Percentiles rank a stretch among this genome's conserved stretches.
Evolutionary conservation across 2,888 invertebrate genomes (phyloP).

Genomic region (Eurytoma adleriae): DNA sequence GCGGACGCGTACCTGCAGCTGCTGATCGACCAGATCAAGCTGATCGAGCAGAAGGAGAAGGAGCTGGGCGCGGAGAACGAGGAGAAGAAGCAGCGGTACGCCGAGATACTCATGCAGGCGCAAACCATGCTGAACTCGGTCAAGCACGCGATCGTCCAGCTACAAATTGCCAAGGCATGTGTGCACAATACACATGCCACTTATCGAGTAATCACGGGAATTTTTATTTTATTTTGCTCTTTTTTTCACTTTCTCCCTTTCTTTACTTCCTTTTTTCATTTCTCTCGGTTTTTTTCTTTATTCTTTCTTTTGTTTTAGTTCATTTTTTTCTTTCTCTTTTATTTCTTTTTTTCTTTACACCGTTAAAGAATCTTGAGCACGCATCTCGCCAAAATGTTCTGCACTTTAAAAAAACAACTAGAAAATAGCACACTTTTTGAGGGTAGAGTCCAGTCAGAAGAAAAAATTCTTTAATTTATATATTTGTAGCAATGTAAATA

Average conservation of each 20-base stretch:
- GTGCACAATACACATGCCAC: constrained; percentile 40
- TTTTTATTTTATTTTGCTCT: constrained; percentile 24
- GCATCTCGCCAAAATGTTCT: no score
- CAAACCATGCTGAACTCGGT: constrained; percentile 96
- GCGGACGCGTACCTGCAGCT: constrained; percentile 97
- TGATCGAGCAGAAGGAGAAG: constrained; percentile 75
- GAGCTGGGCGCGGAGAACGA: constrained; percentile 64
- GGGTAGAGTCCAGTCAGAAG: no score
- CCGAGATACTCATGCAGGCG: constrained; percentile 69
- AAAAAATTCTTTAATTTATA: no score
- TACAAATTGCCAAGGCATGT: constrained; percentile 97
- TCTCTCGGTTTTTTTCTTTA: constrained; percentile 1
- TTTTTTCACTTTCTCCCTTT: constrained; percentile 19
- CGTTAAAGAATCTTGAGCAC: neutral
- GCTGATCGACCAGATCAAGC: constrained; percentile 94
- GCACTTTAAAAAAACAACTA: no score
- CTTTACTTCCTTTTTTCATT: constrained; percentile 9
- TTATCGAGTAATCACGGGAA: constrained; percentile 43
- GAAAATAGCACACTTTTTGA: no score
- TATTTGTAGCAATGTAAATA: no score
- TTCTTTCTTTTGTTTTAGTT: neutral
- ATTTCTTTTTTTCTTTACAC: no score
- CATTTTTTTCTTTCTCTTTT: no score
- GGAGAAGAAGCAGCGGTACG: constrained; percentile 66
- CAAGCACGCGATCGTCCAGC: constrained; percentile 97